Evolutionary conservation across 92 coral and sea anemone genomes (phyloP).

Genomic region (Isaurus tuberculatus): DNA sequence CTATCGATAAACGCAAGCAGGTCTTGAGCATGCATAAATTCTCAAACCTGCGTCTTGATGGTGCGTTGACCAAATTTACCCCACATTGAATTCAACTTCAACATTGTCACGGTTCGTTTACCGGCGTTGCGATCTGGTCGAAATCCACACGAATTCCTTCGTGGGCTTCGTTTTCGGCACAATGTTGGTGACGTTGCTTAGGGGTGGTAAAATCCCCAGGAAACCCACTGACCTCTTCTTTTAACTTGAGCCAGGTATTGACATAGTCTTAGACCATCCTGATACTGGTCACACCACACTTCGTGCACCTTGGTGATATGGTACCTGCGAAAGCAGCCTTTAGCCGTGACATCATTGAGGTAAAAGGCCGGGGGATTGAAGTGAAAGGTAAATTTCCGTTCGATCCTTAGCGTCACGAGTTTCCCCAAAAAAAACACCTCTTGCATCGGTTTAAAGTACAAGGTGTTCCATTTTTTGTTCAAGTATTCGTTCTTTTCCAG

Average conservation of each 20-base stretch:
- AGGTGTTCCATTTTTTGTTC: too few species aligned
- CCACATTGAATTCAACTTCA: conserved; percentile 49
- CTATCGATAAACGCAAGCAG: neutral
- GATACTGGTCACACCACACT: neutral
- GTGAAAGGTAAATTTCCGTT: too few species aligned
- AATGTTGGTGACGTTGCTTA: neutral
- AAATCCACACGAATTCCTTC: conserved; percentile 17
- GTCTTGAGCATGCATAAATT: neutral
- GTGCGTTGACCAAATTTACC: conserved; percentile 23
- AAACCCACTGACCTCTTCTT: conserved; percentile 46
- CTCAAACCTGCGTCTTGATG: conserved; percentile 3
- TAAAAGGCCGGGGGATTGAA: conserved; percentile 18
- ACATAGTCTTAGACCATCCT: conserved; percentile 29
- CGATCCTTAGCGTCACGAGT: too few species aligned
- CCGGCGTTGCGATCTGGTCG: neutral
- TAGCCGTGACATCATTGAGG: conserved; percentile 49
- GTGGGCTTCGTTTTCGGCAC: neutral
- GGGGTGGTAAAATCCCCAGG: neutral
- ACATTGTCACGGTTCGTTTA: conserved; percentile 32
- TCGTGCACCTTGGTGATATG: conserved; percentile 20
- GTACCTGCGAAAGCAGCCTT: conserved; percentile 40
- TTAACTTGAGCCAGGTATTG: conserved; percentile 42
- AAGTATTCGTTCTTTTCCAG: too few species aligned
- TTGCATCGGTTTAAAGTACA: too few species aligned
- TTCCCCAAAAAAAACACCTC: too few species aligned